These are phyloP conservation scores for Diabrotica balteata DNA, from an alignment of 2,888 invertebrate genomes.

Conservation along the genomic window DNA sequence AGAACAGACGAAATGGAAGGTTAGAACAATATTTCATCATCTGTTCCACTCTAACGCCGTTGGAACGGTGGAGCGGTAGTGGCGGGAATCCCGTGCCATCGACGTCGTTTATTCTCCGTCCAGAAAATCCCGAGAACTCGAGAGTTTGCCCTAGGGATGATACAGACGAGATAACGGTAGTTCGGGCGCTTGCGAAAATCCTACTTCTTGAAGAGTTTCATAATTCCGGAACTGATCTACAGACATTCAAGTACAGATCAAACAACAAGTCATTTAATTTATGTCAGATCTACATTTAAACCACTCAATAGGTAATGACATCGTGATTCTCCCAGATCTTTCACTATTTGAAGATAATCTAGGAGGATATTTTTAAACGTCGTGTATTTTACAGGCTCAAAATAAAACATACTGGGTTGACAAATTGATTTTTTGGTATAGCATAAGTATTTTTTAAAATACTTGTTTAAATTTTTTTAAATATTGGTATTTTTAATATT, in stretches of 20 bases:
- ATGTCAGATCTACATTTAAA: background rate
- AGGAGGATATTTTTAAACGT: too few species aligned
- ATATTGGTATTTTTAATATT: too few species aligned
- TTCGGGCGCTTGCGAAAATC: background rate
- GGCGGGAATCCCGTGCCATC: slow-evolving; percentile 12
- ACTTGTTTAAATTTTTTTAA: too few species aligned
- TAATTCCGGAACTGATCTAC: background rate
- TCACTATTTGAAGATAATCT: too few species aligned
- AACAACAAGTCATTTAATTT: background rate
- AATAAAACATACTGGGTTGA: too few species aligned
- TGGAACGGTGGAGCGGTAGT: slow-evolving; percentile 10
- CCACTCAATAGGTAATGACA: too few species aligned
- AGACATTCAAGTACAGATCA: background rate
- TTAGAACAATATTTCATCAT: slow-evolving; percentile 52
- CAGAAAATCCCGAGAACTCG: slow-evolving; percentile 24
- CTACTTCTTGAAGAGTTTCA: background rate
- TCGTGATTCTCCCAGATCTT: too few species aligned
- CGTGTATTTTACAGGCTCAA: too few species aligned
- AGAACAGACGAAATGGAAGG: slow-evolving; percentile 45
- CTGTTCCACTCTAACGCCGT: slow-evolving; percentile 43
- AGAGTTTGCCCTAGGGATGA: slow-evolving; percentile 29
- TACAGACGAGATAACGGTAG: slow-evolving; percentile 12
- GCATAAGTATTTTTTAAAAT: too few species aligned
- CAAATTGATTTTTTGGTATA: too few species aligned
- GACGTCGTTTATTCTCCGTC: slow-evolving; percentile 11